Percentiles rank a stretch among this genome's conserved stretches.
These are phyloP conservation scores for Scomberomorus guttatus DNA, from an alignment of 2,797 vertebrate genomes.

Conservation along the genomic window DNA sequence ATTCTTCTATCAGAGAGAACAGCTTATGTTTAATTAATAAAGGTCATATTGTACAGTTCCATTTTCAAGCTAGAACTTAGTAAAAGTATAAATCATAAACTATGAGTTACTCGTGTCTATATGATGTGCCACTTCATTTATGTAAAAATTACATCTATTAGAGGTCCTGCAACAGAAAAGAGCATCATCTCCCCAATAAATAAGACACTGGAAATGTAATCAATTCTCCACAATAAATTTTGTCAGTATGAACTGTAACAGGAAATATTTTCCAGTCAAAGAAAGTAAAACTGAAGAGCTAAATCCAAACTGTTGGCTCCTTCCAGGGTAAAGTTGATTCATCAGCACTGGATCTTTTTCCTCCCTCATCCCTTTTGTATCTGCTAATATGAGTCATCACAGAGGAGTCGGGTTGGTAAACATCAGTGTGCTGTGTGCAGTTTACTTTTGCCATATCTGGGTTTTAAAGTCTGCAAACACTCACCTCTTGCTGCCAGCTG, in stretches of 20 bases:
- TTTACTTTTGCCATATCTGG: slow-evolving; percentile 4
- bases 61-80: not conserved
- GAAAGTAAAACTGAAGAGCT: not conserved
- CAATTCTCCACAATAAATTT: not conserved
- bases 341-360: slow-evolving; percentile 3
- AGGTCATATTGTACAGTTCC: not conserved
- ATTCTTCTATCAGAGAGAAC: too few relatives aligned
- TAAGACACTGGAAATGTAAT: not conserved
- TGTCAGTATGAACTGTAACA: not conserved
- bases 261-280: not conserved
- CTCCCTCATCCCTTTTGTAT: not conserved
- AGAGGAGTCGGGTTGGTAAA: slow-evolving; percentile 6
- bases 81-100: not conserved
- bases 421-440: not conserved
- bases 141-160: not conserved
- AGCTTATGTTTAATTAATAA: not conserved
- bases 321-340: slow-evolving; percentile 3
- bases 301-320: slow-evolving; percentile 5
- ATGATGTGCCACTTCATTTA: not conserved
- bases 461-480: slow-evolving; percentile 4
- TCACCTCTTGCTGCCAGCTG: slow-evolving; percentile 1
- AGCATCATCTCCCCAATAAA: not conserved
- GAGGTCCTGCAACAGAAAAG: not conserved
- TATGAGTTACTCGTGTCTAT: not conserved
- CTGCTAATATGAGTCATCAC: slow-evolving; percentile 3